Conservation (phyloP, 92 coral and sea anemone species). For the Metridium senile region DNA sequence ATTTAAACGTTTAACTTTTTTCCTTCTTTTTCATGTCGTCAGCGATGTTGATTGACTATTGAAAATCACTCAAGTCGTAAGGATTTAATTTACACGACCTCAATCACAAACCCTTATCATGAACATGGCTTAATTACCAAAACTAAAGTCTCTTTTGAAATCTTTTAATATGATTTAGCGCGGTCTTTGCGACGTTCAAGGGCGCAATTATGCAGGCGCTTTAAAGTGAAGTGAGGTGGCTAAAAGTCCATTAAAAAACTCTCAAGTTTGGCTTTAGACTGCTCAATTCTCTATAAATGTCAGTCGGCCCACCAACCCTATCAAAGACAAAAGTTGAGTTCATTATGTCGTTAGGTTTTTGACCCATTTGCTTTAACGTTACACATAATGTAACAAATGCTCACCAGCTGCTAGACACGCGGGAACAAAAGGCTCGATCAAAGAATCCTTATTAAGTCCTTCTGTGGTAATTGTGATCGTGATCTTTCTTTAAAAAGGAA, state of each 20-base stretch:
- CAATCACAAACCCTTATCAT: conserved; percentile 10
- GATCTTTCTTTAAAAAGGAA: conserved; percentile 27
- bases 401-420: conserved; percentile 28
- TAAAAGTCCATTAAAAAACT: conserved; percentile 34
- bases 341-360: not conserved
- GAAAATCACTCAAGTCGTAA: not conserved
- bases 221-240: conserved; percentile 36
- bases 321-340: too few species aligned
- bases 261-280: conserved; percentile 9
- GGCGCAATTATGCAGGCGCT: conserved; percentile 30
- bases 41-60: not conserved
- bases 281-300: conserved; percentile 6
- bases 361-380: not conserved
- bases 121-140: conserved; percentile 2
- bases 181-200: conserved; percentile 9
- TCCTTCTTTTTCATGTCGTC: too few species aligned
- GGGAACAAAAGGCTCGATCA: conserved; percentile 16
- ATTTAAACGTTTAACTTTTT: too few species aligned
- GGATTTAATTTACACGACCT: not conserved
- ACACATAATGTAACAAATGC: conserved; percentile 13
- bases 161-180: conserved; percentile 18
- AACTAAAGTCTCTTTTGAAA: not conserved
- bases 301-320: too few species aligned
- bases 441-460: conserved; percentile 29
- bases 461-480: conserved; percentile 25